Evolutionary conservation across 1,140 invertebrate genomes (phyloP), one percentile per base, ranked within the genome.

Genomic region (Solenopsis invicta): DNA sequence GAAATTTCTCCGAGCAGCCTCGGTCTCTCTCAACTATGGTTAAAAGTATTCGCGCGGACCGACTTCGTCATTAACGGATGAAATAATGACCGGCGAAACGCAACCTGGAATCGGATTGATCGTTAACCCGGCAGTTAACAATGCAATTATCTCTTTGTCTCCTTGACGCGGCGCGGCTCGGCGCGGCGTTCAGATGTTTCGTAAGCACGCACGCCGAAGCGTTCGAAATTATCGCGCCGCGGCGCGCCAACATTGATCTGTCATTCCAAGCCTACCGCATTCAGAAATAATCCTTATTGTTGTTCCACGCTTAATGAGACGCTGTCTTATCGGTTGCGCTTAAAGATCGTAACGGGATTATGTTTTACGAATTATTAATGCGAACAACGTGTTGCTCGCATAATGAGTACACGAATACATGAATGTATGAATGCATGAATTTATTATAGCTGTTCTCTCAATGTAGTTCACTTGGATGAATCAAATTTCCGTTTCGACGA

Each of bases 401-500:
- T 61, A 78, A 56, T 41, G 13, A 81, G 37, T 29, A n/a, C 16
- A 56, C 37, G 77, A 71, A 81, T 72, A 56, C 16, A 72, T 72
- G 37, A 56, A 59, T 74, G 50, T 52, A 52, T 72, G 69, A 72
- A 72, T 56, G n/a, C 18, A 29, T 62, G 41, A 41, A 45, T 48
- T 78, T 78, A 37, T 75, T 78, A 21, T n/a, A 21, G 66, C 6
- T 69, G 66, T 69, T 50, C 66, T 18, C 41, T 69, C 66, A 69
- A 48, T 69, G 45, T 34, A 21, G 18, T 21, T 78, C 24, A 8
- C 24, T 34, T 50, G 29, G 62, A 66, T 66, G 16, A 78, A 78
- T 45, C 41, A 50, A 66, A 78, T 50, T 78, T 78, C 12, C 16
- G 61, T 66, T 5, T n/a, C 16, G 50, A 56, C 10, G 52, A 37